Base-by-base conservation (phyloP, 2,888 invertebrate species). In the Taphrorychus bicolor region DNA sequence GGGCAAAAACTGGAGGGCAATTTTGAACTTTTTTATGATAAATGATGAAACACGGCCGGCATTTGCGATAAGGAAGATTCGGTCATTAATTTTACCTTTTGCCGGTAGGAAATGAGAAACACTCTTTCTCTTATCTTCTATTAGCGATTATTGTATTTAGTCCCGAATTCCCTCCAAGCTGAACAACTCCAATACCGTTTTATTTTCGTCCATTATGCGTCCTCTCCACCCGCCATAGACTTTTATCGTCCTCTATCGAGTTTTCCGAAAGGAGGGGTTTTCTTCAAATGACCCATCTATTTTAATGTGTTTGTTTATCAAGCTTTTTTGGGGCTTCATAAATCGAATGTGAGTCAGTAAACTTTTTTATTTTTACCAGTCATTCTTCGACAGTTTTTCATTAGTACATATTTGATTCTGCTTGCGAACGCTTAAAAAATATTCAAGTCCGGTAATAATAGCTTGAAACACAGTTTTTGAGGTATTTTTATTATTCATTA, bases 221-320 rank as follows among this genome's bases (percentile, higher is more conserved):
- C n/a, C n/a, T 32, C 32, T 32, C 32, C 3, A 32, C 32, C 11
- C 32, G 11, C 49, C 49, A 49, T 49, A 23, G 49, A 9, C 2
- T 59, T 59, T 59, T 59, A 59, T 59, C 19, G 59, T n/a, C 17
- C 18, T 23, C 49, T 32, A 59, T 59, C 32, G 23, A 24, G 49
- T 59, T 59, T 59, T 49, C 48, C 49, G 48, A 24, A 45, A 49
- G n/a, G 17, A 14, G 59, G 49, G 11, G 2, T 49, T 11, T 49
- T 11, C 19, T 19, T 49, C 4, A 49, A 49, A 49, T 19, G 18
- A 11, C 19, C 49, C 18, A 16, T 18, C 49, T 19, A 17, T 49
- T 49, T 49, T 49, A 49, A 49, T 49, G 49, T 49, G 49, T 49
- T 49, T 49, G 49, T 49, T 49, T 49, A 19, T 17, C 18, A 49